These are phyloP conservation scores for Halcyon leucocephala DNA, from an alignment of 2,797 vertebrate species.

Conservation along the genomic window DNA sequence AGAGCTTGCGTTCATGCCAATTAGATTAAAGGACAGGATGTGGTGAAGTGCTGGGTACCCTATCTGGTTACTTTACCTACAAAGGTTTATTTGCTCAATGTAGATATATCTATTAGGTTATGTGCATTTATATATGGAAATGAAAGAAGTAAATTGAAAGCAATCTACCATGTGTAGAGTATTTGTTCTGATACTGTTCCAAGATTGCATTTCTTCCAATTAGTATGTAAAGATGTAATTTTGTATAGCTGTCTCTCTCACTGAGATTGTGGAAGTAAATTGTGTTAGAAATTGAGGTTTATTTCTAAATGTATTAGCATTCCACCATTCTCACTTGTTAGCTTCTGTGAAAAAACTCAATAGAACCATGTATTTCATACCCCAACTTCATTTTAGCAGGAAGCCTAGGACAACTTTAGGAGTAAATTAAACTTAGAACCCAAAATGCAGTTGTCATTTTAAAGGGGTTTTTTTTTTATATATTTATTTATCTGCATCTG, in stretches of 20 bases:
- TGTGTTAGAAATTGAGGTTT: slow-evolving; percentile 37
- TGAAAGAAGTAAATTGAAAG: slow-evolving; percentile 46
- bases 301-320: slow-evolving; percentile 27
- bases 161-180: not conserved
- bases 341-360: not conserved
- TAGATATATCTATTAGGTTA: slow-evolving; percentile 18
- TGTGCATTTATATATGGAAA: slow-evolving; percentile 1
- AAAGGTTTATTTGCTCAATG: slow-evolving; percentile 45
- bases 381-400: not conserved
- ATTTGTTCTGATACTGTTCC: slow-evolving; percentile 52
- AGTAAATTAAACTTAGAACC: not conserved
- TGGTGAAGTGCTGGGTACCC: slow-evolving; percentile 38
- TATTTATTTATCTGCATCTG: not conserved
- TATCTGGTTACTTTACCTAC: slow-evolving; percentile 68
- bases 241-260: slow-evolving; percentile 45
- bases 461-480: not conserved
- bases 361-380: not conserved
- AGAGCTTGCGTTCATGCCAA: slow-evolving; percentile 56
- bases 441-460: not conserved
- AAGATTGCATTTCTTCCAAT: slow-evolving; percentile 56
- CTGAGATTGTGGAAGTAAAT: slow-evolving; percentile 28
- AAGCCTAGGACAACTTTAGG: not conserved
- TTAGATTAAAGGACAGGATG: slow-evolving; percentile 77
- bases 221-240: slow-evolving; percentile 29
- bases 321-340: not conserved